Base-by-base conservation (phyloP, 2,797 vertebrate species). In the Urocyon cinereoargenteus region DNA sequence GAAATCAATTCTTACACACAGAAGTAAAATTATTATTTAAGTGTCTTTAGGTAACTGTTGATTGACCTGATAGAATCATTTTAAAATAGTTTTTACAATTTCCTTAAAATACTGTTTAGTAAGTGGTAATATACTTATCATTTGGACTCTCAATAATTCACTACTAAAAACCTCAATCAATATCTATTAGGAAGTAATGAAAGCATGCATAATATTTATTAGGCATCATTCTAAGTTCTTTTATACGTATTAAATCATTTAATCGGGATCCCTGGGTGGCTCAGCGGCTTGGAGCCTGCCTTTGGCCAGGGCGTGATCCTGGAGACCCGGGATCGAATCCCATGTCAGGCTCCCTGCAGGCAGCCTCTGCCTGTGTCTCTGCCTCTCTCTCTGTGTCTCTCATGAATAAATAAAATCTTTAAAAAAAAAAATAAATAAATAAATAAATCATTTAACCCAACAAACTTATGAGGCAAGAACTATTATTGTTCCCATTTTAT, bases 21-120 rank as follows among this genome's bases (percentile, higher is more conserved):
- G 59, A 89, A 89, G 31, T 86, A 79, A 86, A 93, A 96, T 62
- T 72, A 89, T 70, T 73, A 92, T 78, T 82, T 68, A 94, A 92
- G 55, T 24, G 51, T 31, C 21, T 91, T 89, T 86, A 79, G 24
- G n/a, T 79, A 87, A 78, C 31, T 77, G 53, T 57, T 62, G 14
- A 90, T 53, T 86, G 57, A 93, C 13, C 7, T 86, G 40, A 62
- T 4, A 78, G 18, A 97, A 70, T 49, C 5, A 94, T 55, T 97
- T 92, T 75, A 7, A 94, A 97, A 91, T 90, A 85, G 72, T 5
- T 92, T 96, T 40, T 55, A 7, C 91, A 86, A 86, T 86, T 51
- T 66, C 49, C 21, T 89, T 89, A 91, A 95, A 59, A 78, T 85
- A 14, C 45, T 66, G 3, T 86, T 97, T 92, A 94, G 53, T 88